Base-by-base conservation (phyloP, 2,888 invertebrate genomes). In the Napeogenes sylphis region DNA sequence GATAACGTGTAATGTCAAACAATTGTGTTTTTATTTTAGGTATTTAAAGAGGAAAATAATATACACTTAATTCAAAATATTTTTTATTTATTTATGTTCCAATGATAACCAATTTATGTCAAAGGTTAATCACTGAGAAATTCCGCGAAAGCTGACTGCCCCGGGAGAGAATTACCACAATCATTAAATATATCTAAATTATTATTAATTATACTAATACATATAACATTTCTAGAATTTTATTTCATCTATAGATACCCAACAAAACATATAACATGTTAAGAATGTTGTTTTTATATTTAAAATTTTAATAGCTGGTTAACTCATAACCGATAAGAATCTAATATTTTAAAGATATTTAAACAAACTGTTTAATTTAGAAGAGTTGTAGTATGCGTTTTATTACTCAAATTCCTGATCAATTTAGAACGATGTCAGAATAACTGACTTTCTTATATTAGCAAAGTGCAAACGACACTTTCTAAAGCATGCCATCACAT, bases 201-300 rank as follows among this genome's bases (percentile, higher is more conserved):
- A 30, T 21, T 46, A 61, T 51, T 57, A 35, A 55, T 30, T 67
- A 47, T 61, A 59, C 58, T 65, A 63, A 63, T 32, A 13, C 32
- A 58, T 45, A 38, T 62, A 67, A 67, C 55, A 51, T n/a, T 30
- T 51, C 12, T 12, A 51, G 30, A 30, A 30, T 30, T 51, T 21
- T 2, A 10, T 30, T 30, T 21, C 0, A 51, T 51, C 14, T 6
- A 42, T 10, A 42, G 5, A 42, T 5, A 42, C 10, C 8, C 8
- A 42, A 6, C 12, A 42, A 42, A 42, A 42, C 8, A 42, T 12
- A 51, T 8, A 30, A 21, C 21, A 47, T 14, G n/a, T 8, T 13
- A 47, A n/a, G 47, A 21, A 47, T 14, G 14, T 14, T 14, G 4
- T 21, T 21, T 21, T 21, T 21, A 21, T 21, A 21, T 21, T 21